These are phyloP conservation scores for Nasonia giraulti DNA, from an alignment of 1,140 invertebrate genomes.

Conservation along the genomic window DNA sequence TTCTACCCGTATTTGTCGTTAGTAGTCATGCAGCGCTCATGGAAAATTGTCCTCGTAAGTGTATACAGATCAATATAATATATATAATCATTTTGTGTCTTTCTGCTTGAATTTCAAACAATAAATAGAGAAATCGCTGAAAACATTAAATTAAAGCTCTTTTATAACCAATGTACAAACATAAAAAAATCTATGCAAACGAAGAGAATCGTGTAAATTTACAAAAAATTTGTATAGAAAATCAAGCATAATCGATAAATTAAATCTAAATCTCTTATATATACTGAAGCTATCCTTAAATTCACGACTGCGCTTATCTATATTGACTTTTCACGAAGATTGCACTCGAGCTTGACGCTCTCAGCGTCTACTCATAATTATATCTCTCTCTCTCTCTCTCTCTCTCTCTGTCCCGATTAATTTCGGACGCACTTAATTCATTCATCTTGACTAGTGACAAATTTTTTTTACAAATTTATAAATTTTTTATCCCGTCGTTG, in stretches of 20 bases:
- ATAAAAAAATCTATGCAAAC: slow-evolving; percentile 10
- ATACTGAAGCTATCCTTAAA: slow-evolving; percentile 7
- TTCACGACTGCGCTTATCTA: slow-evolving; percentile 15
- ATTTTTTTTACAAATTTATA: neutral
- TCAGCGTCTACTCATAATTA: slow-evolving; percentile 50
- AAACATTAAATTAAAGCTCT: neutral
- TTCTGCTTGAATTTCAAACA: neutral
- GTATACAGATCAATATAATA: slow-evolving; percentile 29
- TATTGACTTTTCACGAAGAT: slow-evolving; percentile 48
- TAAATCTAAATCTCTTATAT: too few relatives aligned
- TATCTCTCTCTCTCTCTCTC: neutral
- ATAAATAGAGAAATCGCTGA: slow-evolving; percentile 5
- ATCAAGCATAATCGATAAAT: neutral
- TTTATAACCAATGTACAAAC: neutral
- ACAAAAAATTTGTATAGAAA: too few relatives aligned
- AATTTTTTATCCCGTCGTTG: neutral
- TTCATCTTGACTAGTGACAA: slow-evolving; percentile 55
- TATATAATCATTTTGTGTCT: neutral
- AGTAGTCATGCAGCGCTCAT: slow-evolving; percentile 17
- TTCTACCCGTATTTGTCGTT: slow-evolving; percentile 21
- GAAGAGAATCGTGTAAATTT: too few relatives aligned
- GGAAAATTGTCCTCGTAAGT: slow-evolving; percentile 20
- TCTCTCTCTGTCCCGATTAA: too few relatives aligned
- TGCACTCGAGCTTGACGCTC: slow-evolving; percentile 55
- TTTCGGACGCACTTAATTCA: neutral